A percentile compares a stretch with the other conserved stretches of the same genome.
phyloP scores from a whole-genome alignment of 2,888 invertebrate genomes.

The Coelopa pilipes region DNA sequence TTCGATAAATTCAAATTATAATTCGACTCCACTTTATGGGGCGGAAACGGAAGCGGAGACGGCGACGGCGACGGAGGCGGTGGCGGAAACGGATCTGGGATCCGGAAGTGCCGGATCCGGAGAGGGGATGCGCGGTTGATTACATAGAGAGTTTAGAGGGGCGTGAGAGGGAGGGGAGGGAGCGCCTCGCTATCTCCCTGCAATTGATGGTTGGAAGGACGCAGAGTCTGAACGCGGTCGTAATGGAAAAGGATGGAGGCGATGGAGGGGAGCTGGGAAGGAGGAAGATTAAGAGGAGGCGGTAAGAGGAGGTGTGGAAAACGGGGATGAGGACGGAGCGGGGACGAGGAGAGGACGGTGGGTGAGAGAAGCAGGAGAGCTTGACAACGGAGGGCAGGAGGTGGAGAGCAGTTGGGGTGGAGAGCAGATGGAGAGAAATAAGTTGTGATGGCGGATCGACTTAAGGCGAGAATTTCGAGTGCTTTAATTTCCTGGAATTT shows the following conservation, averaged over 20 bases:
- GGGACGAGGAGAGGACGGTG: background rate
- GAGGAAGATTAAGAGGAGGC: background rate
- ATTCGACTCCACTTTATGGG: slow-evolving; percentile 19
- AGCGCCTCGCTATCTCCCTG: background rate
- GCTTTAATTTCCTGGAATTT: too few relatives aligned
- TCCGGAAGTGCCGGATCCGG: too few relatives aligned
- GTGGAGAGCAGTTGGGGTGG: too few relatives aligned
- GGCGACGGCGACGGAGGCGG: background rate
- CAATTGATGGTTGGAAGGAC: background rate
- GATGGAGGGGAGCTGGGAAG: background rate
- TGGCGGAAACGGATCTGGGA: background rate
- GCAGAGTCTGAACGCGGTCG: background rate
- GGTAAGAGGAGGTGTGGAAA: background rate
- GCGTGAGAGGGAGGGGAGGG: too few relatives aligned
- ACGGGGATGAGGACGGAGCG: background rate
- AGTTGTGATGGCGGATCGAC: background rate
- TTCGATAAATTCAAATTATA: slow-evolving; percentile 22
- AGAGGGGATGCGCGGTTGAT: background rate
- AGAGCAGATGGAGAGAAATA: background rate
- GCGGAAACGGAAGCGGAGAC: background rate
- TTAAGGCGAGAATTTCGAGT: too few relatives aligned
- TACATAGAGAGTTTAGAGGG: background rate
- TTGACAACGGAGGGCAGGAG: too few relatives aligned
- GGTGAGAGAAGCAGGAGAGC: too few relatives aligned
- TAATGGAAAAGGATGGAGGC: slow-evolving; percentile 1